Evolutionary conservation across 2,888 invertebrate species (phyloP).

Genomic region (Frankliniella fusca): DNA sequence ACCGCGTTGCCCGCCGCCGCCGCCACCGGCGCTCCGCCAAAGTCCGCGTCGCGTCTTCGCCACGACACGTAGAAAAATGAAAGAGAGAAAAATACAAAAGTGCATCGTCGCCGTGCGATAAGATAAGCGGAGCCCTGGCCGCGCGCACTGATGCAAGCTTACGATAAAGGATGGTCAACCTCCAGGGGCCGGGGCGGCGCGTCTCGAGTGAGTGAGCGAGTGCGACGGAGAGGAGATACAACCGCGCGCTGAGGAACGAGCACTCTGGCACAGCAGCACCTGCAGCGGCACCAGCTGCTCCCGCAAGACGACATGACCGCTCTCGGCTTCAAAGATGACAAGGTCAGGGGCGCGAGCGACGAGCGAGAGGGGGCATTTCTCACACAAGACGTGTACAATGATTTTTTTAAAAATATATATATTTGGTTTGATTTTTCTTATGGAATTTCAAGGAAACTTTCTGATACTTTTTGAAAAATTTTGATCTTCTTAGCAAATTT

Average conservation of each 20-base stretch:
- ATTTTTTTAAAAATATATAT: too few relatives aligned
- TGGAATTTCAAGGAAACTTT: too few relatives aligned
- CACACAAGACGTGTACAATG: too few relatives aligned
- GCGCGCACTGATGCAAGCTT: background rate
- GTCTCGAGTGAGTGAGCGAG: background rate
- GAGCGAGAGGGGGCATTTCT: too few relatives aligned
- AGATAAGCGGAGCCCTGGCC: background rate
- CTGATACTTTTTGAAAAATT: too few relatives aligned
- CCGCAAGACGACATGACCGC: background rate
- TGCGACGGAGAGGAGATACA: background rate
- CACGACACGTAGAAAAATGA: too few relatives aligned
- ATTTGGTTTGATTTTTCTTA: too few relatives aligned
- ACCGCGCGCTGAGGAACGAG: background rate
- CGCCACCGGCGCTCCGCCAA: background rate
- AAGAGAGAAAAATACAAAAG: background rate
- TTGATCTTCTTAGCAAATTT: too few relatives aligned
- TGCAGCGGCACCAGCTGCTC: background rate
- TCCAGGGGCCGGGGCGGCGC: background rate
- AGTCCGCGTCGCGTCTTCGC: background rate
- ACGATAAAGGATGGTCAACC: background rate
- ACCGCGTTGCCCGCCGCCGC: background rate
- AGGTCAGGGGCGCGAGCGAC: background rate
- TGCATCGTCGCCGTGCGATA: background rate
- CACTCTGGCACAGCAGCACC: background rate
- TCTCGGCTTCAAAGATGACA: background rate